phyloP scores from a whole-genome alignment of 2,113 vertebrate species.

The Sarotherodon lohbergeri region DNA sequence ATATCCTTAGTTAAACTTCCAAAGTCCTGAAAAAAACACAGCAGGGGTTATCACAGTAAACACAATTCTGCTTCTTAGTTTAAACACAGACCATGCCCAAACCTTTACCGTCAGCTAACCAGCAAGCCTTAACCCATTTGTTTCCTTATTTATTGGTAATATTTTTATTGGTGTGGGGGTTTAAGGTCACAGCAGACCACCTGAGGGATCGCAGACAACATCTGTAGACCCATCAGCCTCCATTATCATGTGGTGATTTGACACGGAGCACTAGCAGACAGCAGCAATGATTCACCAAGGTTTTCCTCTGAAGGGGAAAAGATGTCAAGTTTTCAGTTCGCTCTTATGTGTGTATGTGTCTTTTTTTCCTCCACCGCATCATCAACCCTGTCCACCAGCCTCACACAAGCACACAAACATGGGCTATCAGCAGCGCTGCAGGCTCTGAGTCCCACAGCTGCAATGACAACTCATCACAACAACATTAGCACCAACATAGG shows the following conservation, averaged over 20 bases:
- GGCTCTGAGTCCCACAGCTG: neutral
- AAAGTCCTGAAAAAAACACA: neutral
- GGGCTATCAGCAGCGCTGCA: neutral
- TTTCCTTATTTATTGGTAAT: neutral
- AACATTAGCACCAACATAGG: neutral
- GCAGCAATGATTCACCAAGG: neutral
- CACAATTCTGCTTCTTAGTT: neutral
- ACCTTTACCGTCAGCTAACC: neutral
- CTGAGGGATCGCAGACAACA: neutral
- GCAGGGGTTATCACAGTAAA: neutral
- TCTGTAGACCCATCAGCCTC: neutral
- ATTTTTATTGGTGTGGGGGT: neutral
- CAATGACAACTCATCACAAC: conserved; percentile 1
- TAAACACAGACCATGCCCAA: neutral
- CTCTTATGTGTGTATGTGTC: neutral
- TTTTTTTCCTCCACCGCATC: neutral
- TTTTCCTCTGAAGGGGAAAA: neutral
- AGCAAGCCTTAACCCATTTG: neutral
- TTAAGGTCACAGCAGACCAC: neutral
- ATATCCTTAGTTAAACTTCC: neutral
- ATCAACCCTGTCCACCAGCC: neutral
- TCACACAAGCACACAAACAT: neutral
- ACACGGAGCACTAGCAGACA: neutral
- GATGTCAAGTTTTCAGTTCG: neutral
- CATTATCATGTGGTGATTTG: neutral